Base-by-base conservation (phyloP, 2,797 vertebrate species). In the Falco concolor region DNA sequence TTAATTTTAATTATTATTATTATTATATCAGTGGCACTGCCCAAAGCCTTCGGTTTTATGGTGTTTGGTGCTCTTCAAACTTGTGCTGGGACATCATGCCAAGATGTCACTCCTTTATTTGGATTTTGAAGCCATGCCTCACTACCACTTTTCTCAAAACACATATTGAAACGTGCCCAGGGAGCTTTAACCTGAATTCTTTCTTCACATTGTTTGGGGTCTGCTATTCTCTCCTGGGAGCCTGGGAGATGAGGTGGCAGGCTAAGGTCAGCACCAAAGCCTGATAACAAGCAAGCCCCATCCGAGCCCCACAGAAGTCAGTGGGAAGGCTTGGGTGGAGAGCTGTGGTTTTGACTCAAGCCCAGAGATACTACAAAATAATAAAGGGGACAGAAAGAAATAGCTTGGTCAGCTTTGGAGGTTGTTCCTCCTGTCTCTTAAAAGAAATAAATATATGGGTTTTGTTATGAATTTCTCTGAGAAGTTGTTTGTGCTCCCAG, bases 351-450 rank as follows among this genome's bases (percentile, higher is more conserved):
- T 60, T 88, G 47, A 76, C 50, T 93, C 47, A 20, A 25, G 14
- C 44, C 73, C 65, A 88, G 67, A 63, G 57, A 56, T 53, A 65
- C 42, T 19, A 47, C 84, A 70, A 89, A 92, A 93, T 89, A 81
- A 78, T 61, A 86, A 90, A 89, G 45, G 14, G 5, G 27, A 52
- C 68, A 76, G 87, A 87, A 92, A 72, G 27, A 92, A 95, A 79
- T 27, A 60, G 36, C 44, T 76, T 82, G 85, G 67, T 82, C 63
- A 87, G 1, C 63, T 70, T 36, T 80, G 38, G 34, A 42, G 42
- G 19, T 70, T 91, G 42, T 89, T 85, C 28, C 52, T 95, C 25
- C 24, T 36, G 54, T 53, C 63, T 91, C 86, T 60, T 76, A 78
- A 76, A 90, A 76, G 12, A 13, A 89, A 34, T 68, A 88, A 87